Percentiles rank a stretch among this genome's conserved stretches.
Evolutionary conservation across 2,797 vertebrate genomes (phyloP).

Genomic region (Dendrocincla fuliginosa): DNA sequence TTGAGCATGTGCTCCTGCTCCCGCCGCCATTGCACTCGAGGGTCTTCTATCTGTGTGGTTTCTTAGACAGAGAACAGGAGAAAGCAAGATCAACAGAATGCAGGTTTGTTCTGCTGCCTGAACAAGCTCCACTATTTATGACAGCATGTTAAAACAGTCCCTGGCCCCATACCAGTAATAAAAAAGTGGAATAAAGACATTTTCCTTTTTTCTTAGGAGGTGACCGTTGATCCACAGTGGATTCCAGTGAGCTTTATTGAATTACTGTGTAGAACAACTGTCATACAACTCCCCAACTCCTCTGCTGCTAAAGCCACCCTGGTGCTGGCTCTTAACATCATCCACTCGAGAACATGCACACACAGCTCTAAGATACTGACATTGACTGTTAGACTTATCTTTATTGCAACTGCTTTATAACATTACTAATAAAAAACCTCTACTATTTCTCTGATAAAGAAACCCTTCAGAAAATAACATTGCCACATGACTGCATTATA

Average conservation of each 20-base stretch:
- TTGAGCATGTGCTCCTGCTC: constrained; percentile 96
- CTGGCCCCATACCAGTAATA: neutral
- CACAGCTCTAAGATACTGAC: neutral
- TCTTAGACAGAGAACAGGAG: constrained; percentile 77
- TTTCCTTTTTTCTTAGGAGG: neutral
- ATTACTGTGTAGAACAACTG: neutral
- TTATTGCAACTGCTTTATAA: constrained; percentile 11
- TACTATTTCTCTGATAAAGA: neutral
- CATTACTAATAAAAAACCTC: neutral
- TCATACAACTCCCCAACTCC: neutral
- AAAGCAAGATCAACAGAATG: neutral
- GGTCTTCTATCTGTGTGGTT: constrained; percentile 96
- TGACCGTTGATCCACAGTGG: neutral
- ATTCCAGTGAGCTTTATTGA: neutral
- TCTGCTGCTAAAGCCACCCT: neutral
- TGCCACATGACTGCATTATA: neutral
- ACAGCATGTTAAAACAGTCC: neutral
- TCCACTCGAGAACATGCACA: neutral
- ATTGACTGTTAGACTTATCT: neutral
- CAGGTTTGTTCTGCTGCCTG: neutral
- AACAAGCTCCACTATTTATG: neutral
- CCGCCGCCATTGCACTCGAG: constrained; percentile 92
- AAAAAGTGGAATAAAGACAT: neutral
- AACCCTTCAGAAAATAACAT: neutral
- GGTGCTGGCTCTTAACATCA: neutral